Conservation (phyloP, 2,797 vertebrate genomes). For the Hoplostethus mediterraneus region DNA sequence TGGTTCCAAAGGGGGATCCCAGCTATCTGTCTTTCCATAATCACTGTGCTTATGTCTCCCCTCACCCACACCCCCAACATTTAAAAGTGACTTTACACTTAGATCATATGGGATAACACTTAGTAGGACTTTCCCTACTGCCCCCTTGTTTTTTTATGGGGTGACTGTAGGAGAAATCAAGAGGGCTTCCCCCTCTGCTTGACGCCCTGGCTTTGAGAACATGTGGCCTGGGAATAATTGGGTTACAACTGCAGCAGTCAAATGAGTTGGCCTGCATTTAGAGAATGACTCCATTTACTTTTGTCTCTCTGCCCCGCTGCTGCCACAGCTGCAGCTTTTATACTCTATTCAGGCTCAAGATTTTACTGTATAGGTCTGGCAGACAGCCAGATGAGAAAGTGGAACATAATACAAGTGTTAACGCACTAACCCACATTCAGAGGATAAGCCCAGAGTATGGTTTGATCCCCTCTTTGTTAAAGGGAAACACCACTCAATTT, state of each 20-base stretch:
- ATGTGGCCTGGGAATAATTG: conserved; percentile 74
- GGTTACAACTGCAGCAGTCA: conserved; percentile 69
- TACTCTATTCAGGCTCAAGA: conserved; percentile 46
- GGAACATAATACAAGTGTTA: conserved; percentile 37
- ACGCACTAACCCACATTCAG: conserved; percentile 39
- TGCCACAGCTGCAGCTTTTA: conserved; percentile 67
- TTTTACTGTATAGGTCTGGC: conserved; percentile 60
- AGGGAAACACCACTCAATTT: not conserved
- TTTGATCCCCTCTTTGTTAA: not conserved
- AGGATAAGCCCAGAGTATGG: not conserved
- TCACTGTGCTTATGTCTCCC: not conserved
- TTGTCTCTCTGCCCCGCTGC: conserved; percentile 64
- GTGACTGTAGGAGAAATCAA: conserved; percentile 44
- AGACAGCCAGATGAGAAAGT: conserved; percentile 48
- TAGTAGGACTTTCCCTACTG: conserved; percentile 19
- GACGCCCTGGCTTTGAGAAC: conserved; percentile 52
- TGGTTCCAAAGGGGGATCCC: conserved; percentile 6
- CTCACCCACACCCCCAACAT: conserved; percentile 39
- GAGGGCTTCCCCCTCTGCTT: conserved; percentile 59
- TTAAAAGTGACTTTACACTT: conserved; percentile 35
- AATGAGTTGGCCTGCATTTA: conserved; percentile 65
- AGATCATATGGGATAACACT: conserved; percentile 56
- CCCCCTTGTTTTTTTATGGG: conserved; percentile 46
- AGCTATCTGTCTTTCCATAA: conserved; percentile 25
- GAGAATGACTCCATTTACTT: conserved; percentile 73